phyloP scores from a whole-genome alignment of 2,113 vertebrate genomes.

The Perca schrenkii region DNA sequence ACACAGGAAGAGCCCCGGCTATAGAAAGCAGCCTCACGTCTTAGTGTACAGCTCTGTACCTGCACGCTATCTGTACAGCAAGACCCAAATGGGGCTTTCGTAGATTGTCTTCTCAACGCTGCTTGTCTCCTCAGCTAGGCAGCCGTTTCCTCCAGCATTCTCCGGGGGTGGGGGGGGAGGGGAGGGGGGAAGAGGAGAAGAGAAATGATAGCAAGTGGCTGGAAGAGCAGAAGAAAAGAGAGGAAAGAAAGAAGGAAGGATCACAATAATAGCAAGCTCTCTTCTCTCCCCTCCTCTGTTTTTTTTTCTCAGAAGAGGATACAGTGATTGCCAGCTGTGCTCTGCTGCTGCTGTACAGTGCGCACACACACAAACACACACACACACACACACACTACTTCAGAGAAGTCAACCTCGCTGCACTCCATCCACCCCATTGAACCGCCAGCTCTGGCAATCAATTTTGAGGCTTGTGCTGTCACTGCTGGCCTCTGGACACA shows the following conservation, averaged over 20 bases:
- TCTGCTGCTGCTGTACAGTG: constrained; percentile 57
- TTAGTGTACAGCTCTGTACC: background rate
- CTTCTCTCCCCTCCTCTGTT: constrained; percentile 27
- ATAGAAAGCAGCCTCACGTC: constrained; percentile 10
- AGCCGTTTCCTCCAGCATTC: constrained; percentile 52
- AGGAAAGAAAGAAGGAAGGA: constrained; percentile 10
- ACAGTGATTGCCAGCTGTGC: constrained; percentile 82
- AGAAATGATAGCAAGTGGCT: constrained; percentile 29
- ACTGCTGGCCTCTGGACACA: constrained; percentile 86
- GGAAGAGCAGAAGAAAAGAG: constrained; percentile 35
- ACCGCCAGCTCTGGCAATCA: constrained; percentile 88
- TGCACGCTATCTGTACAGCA: constrained; percentile 20
- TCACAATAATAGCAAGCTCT: constrained; percentile 53
- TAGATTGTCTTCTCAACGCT: constrained; percentile 55
- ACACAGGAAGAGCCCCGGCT: constrained; percentile 34
- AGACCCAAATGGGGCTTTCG: constrained; percentile 34
- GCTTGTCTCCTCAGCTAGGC: constrained; percentile 58
- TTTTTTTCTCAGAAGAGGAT: constrained; percentile 60
- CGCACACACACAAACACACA: constrained; percentile 1
- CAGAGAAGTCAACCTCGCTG: constrained; percentile 71
- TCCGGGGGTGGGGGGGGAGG: background rate
- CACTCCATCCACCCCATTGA: constrained; percentile 85
- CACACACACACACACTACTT: constrained; percentile 53
- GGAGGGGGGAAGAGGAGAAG: background rate
- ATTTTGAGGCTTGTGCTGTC: constrained; percentile 92